These are phyloP conservation scores for Anser brachyrhynchus DNA, from an alignment of 2,113 vertebrate species.

Conservation along the genomic window DNA sequence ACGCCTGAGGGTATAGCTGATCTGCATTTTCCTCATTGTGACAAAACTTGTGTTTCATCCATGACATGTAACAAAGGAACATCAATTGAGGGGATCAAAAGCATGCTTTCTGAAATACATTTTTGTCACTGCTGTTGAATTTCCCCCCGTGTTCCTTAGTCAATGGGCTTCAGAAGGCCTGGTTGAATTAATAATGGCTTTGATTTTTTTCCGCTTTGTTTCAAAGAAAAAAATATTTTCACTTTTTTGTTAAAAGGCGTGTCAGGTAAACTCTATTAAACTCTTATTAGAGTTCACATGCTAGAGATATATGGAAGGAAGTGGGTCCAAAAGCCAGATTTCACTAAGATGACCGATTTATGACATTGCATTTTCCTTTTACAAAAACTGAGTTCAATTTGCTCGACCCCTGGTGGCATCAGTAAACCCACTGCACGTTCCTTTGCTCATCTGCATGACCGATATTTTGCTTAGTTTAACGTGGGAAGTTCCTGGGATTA, in stretches of 20 bases:
- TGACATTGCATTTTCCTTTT: background rate
- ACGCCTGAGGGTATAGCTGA: background rate
- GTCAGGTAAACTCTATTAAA: background rate
- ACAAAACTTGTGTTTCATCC: background rate
- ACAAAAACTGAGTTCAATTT: background rate
- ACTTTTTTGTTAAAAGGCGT: background rate
- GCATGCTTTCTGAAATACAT: background rate
- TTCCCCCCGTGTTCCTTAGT: background rate
- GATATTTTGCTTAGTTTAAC: background rate
- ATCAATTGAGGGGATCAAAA: slow-evolving; percentile 49
- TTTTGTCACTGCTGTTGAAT: slow-evolving; percentile 5
- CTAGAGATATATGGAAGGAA: background rate
- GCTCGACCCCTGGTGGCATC: background rate
- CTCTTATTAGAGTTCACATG: background rate
- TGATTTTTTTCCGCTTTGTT: slow-evolving; percentile 12
- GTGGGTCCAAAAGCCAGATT: background rate
- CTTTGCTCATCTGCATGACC: background rate
- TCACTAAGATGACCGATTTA: background rate
- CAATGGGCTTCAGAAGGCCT: background rate
- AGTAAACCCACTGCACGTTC: background rate
- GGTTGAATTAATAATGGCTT: slow-evolving; percentile 9
- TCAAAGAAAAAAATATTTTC: background rate
- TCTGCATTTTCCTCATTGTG: slow-evolving; percentile 21
- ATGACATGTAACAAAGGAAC: background rate
- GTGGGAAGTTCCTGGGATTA: background rate